These are phyloP conservation scores for Megathymus violae DNA, from an alignment of 1,140 invertebrate species.

Conservation along the genomic window DNA sequence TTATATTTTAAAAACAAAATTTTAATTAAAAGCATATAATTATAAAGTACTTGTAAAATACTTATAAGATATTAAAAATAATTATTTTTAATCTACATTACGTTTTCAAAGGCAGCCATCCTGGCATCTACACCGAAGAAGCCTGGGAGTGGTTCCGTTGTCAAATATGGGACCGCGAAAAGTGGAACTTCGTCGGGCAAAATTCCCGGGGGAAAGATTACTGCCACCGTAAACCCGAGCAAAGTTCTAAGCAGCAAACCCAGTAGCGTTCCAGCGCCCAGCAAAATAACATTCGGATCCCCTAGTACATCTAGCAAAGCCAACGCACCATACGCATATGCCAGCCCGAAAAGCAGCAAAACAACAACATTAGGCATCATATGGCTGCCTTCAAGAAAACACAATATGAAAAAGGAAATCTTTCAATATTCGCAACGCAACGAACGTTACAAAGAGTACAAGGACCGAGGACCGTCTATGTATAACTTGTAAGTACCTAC, in stretches of 20 bases:
- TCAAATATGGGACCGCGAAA: conserved; percentile 51
- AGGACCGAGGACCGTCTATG: conserved; percentile 64
- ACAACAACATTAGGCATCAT: conserved; percentile 62
- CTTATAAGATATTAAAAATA: too few species aligned
- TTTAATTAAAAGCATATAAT: too few species aligned
- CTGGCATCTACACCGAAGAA: conserved; percentile 59
- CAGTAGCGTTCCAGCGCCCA: not conserved
- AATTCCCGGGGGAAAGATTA: conserved; percentile 29
- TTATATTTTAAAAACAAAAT: too few species aligned
- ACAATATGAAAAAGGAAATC: conserved; percentile 64
- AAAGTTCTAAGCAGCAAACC: conserved; percentile 12
- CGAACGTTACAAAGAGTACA: conserved; percentile 37
- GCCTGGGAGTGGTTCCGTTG: conserved; percentile 42
- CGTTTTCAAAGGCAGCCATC: conserved; percentile 36
- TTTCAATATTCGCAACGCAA: conserved; percentile 54
- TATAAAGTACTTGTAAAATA: too few species aligned
- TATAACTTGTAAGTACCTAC: conserved; percentile 67
- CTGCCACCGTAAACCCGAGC: conserved; percentile 15
- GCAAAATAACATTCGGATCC: conserved; percentile 16
- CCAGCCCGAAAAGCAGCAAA: conserved; percentile 52
- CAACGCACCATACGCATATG: conserved; percentile 44
- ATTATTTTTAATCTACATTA: too few species aligned
- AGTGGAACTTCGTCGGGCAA: conserved; percentile 13
- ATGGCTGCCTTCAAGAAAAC: conserved; percentile 66
- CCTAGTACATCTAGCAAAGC: conserved; percentile 43